Percentiles rank a stretch among this genome's conserved stretches.
Evolutionary conservation across 2,797 vertebrate genomes (phyloP).

Genomic region (Cottoperca gobio): DNA sequence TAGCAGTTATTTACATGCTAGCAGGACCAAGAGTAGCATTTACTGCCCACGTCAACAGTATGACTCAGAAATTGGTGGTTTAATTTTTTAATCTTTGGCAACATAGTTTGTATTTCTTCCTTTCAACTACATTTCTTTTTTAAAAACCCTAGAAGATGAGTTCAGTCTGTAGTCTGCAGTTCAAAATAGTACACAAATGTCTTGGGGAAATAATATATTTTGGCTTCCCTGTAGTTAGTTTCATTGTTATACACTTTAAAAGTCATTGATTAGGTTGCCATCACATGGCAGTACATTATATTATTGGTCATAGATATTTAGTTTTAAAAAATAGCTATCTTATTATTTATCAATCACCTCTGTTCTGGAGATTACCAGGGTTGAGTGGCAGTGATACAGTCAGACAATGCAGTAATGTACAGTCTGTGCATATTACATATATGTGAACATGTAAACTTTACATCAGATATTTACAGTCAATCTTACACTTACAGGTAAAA

Average conservation of each 20-base stretch:
- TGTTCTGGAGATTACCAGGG: background rate
- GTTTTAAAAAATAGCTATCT: background rate
- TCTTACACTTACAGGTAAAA: slow-evolving; percentile 33
- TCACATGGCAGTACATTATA: background rate
- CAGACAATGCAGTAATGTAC: slow-evolving; percentile 1
- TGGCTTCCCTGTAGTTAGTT: background rate
- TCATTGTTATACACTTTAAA: slow-evolving; percentile 8
- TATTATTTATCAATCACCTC: slow-evolving; percentile 21
- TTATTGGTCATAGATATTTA: background rate
- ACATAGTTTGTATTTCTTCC: background rate
- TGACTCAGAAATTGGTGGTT: background rate
- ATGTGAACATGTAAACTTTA: slow-evolving; percentile 37
- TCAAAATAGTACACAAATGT: background rate
- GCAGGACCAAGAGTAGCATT: background rate
- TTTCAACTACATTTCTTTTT: background rate
- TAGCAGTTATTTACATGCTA: background rate
- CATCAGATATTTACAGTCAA: slow-evolving; percentile 45
- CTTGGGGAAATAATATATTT: background rate
- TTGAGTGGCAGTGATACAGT: background rate
- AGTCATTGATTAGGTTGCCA: background rate
- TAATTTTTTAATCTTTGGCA: background rate
- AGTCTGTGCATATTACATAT: slow-evolving; percentile 20
- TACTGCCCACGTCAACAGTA: background rate
- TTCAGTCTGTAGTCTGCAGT: background rate
- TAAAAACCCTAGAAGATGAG: background rate